Conservation (phyloP, 1,140 invertebrate genomes). For the Microplitis demolitor region DNA sequence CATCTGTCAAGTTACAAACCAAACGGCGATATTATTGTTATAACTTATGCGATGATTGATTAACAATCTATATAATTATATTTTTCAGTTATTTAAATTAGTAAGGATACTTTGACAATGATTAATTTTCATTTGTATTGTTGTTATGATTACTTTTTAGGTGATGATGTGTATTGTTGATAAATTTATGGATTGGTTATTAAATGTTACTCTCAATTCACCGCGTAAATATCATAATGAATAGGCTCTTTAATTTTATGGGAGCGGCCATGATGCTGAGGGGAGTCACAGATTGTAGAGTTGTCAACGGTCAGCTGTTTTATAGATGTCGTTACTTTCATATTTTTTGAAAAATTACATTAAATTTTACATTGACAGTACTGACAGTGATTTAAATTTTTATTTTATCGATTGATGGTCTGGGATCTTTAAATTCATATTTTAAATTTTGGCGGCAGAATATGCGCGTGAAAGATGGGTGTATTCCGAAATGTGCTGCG, state of each 20-base stretch:
- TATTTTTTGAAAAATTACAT: not conserved
- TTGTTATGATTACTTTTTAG: not conserved
- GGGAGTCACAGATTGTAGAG: constrained; percentile 39
- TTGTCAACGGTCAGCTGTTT: constrained; percentile 25
- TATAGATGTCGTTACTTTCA: constrained; percentile 15
- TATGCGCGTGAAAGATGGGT: too few species aligned
- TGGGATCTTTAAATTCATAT: too few species aligned
- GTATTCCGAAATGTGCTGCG: too few species aligned
- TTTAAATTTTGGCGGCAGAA: too few species aligned
- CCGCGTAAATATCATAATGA: constrained; percentile 38
- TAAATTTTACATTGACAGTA: too few species aligned
- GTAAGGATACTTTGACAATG: too few species aligned
- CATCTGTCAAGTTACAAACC: constrained; percentile 24
- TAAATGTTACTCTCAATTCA: constrained; percentile 30
- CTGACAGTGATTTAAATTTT: too few species aligned
- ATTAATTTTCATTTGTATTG: not conserved
- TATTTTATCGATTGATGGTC: too few species aligned
- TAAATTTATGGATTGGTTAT: not conserved
- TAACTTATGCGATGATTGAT: not conserved
- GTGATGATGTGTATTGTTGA: too few species aligned
- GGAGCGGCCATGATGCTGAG: constrained; percentile 45
- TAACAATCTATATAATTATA: not conserved
- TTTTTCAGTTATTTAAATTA: not conserved
- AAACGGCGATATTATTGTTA: constrained; percentile 1
- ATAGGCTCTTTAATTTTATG: constrained; percentile 35